Percentiles rank a stretch among this genome's conserved stretches.
These are phyloP conservation scores for Alosa alosa DNA, from an alignment of 2,113 vertebrate species.

Conservation along the genomic window DNA sequence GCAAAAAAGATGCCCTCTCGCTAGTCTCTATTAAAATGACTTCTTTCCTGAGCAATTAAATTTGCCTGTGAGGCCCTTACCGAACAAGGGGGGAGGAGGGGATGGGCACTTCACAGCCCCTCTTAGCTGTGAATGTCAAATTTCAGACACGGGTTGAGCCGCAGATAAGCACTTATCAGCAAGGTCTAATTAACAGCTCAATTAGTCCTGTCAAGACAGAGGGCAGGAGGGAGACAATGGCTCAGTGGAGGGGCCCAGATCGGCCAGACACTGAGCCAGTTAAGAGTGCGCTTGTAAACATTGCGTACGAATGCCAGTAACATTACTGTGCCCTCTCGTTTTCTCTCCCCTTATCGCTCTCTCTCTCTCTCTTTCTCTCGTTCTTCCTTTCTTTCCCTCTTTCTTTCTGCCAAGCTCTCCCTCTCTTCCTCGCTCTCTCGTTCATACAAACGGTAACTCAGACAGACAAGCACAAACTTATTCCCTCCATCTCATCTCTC, in stretches of 20 bases:
- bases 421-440: neutral
- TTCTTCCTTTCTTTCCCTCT: neutral
- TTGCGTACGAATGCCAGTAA: neutral
- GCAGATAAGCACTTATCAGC: constrained; percentile 20
- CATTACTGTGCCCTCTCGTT: neutral
- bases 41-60: neutral
- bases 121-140: neutral
- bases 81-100: neutral
- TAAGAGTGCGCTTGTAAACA: neutral
- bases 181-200: constrained; percentile 24
- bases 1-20: neutral
- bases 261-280: neutral
- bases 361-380: neutral
- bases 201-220: constrained; percentile 4
- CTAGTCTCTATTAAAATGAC: neutral
- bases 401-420: neutral
- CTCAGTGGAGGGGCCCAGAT: neutral
- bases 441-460: too few relatives aligned
- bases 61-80: neutral
- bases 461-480: too few relatives aligned
- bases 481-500: too few relatives aligned
- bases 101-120: neutral
- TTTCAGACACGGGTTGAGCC: neutral
- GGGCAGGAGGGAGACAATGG: neutral
- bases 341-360: neutral